These are phyloP conservation scores for Limenitis camilla DNA, from an alignment of 2,888 invertebrate genomes.

Conservation along the genomic window DNA sequence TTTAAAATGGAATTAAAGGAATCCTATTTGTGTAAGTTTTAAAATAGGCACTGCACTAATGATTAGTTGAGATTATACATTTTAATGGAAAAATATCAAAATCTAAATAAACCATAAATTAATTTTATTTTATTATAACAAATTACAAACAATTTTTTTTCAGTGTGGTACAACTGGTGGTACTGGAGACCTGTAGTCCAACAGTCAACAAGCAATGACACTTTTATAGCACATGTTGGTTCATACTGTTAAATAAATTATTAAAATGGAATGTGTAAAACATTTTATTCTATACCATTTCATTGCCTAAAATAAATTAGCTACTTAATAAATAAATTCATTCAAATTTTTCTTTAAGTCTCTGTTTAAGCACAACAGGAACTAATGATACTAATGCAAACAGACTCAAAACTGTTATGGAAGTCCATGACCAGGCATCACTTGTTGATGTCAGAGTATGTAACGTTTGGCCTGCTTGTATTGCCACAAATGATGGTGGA, in stretches of 20 bases:
- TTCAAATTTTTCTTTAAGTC: conserved; percentile 84
- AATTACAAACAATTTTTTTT: conserved; percentile 42
- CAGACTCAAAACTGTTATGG: conserved; percentile 83
- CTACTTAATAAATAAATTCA: conserved; percentile 57
- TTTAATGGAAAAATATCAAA: no score
- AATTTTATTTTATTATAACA: neutral
- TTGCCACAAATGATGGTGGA: conserved; percentile 97
- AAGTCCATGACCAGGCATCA: conserved; percentile 91
- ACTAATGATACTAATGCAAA: conserved; percentile 89
- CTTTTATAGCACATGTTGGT: conserved; percentile 79
- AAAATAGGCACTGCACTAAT: neutral
- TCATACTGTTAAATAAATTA: conserved; percentile 77
- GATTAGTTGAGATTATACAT: no score
- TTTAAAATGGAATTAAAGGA: conserved; percentile 81
- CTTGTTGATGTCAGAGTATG: conserved; percentile 92
- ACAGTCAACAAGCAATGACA: conserved; percentile 73
- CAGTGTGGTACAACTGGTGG: conserved; percentile 91
- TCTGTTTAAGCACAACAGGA: conserved; percentile 90
- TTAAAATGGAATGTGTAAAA: conserved; percentile 54
- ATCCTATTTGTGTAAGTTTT: conserved; percentile 83
- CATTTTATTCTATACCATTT: conserved; percentile 35
- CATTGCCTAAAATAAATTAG: conserved; percentile 44
- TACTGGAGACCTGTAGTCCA: conserved; percentile 83
- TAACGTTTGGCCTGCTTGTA: conserved; percentile 97
- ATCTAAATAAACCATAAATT: no score